phyloP scores from a whole-genome alignment of 2,888 invertebrate species.

The Ennomos erosarius region DNA sequence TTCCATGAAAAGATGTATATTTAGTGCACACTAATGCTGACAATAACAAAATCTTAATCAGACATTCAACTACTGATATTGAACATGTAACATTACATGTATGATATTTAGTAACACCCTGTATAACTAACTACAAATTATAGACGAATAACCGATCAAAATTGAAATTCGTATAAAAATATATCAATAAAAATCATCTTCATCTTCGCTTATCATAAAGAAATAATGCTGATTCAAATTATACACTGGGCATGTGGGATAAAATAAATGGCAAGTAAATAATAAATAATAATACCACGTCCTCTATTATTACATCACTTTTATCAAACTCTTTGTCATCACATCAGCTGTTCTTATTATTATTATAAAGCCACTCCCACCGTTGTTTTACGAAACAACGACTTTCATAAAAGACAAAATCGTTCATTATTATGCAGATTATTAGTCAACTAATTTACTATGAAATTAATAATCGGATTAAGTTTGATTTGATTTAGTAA shows the following conservation, averaged over 20 bases:
- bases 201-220: slow-evolving; percentile 49
- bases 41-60: too few relatives aligned
- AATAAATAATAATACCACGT: slow-evolving; percentile 42
- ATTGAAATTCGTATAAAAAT: slow-evolving; percentile 48
- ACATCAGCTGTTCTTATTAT: slow-evolving; percentile 18
- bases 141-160: slow-evolving; percentile 45
- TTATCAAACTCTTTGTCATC: slow-evolving; percentile 33
- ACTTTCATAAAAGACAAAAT: slow-evolving; percentile 10
- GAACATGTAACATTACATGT: slow-evolving; percentile 19
- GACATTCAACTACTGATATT: background rate
- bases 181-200: slow-evolving; percentile 44
- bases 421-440: background rate
- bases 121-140: slow-evolving; percentile 25
- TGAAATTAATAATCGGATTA: slow-evolving; percentile 4
- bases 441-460: slow-evolving; percentile 6
- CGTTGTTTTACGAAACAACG: slow-evolving; percentile 22
- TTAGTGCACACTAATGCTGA: too few relatives aligned
- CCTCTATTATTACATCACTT: slow-evolving; percentile 28
- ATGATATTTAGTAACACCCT: slow-evolving; percentile 20
- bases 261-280: slow-evolving; percentile 59
- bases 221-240: slow-evolving; percentile 44
- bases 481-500: slow-evolving; percentile 6
- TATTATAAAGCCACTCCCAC: slow-evolving; percentile 23
- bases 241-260: slow-evolving; percentile 53
- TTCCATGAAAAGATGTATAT: too few relatives aligned